phyloP scores from a whole-genome alignment of 2,888 invertebrate genomes.

The Gymnocheta viridis region DNA sequence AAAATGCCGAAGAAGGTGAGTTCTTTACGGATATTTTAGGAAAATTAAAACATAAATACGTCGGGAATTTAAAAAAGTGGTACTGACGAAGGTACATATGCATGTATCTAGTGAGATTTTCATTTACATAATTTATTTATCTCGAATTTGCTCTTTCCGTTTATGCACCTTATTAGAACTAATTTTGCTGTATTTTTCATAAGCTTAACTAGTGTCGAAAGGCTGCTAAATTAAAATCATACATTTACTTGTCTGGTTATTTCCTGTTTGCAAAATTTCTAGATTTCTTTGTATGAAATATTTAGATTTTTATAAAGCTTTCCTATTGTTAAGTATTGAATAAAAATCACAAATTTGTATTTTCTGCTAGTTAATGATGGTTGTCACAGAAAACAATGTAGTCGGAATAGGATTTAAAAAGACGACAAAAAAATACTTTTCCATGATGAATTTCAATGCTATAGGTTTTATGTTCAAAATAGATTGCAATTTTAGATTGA shows the following conservation, averaged over 20 bases:
- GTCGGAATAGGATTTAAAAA: too few relatives aligned
- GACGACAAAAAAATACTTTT: too few relatives aligned
- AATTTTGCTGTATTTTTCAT: conserved; percentile 69
- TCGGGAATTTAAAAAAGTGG: too few relatives aligned
- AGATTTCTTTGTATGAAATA: conserved; percentile 76
- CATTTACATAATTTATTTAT: too few relatives aligned
- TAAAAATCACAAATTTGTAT: too few relatives aligned
- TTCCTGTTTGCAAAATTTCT: conserved; percentile 70
- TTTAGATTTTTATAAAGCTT: not conserved
- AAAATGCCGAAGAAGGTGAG: conserved; percentile 94
- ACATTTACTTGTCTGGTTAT: conserved; percentile 77
- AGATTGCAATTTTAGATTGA: too few relatives aligned
- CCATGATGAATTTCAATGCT: too few relatives aligned
- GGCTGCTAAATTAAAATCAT: conserved; percentile 78
- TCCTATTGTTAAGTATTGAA: not conserved
- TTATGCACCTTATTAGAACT: conserved; percentile 79
- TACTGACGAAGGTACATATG: too few relatives aligned
- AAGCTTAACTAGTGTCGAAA: conserved; percentile 79
- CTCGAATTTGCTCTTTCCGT: not conserved
- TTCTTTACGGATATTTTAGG: not conserved
- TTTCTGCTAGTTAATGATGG: too few relatives aligned
- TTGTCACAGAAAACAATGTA: not conserved
- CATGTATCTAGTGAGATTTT: too few relatives aligned
- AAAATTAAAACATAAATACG: too few relatives aligned
- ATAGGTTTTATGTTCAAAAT: too few relatives aligned